Conservation (phyloP, 2,797 vertebrate genomes). For the Falco concolor region DNA sequence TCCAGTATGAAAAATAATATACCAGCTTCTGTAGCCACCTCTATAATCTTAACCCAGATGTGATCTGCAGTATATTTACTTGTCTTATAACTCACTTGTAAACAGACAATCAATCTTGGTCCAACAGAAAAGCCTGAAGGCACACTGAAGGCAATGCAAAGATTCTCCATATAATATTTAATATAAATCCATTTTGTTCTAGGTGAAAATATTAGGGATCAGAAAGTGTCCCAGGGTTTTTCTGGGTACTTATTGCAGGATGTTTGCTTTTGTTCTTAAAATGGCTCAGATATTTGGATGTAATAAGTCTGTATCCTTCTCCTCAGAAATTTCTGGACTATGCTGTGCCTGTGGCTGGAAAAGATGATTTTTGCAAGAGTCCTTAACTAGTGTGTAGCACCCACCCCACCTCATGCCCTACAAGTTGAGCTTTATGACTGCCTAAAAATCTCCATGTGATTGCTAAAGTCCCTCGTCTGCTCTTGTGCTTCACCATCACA, state of each 20-base stretch:
- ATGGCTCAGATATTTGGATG: neutral
- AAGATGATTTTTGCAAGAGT: neutral
- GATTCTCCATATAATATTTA: neutral
- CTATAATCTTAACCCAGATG: neutral
- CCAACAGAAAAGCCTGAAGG: neutral
- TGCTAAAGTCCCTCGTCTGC: neutral
- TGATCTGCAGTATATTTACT: neutral
- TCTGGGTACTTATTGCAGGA: neutral
- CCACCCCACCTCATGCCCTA: neutral
- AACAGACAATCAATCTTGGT: neutral
- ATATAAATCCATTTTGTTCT: neutral
- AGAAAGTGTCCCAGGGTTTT: neutral
- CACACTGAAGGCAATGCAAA: neutral
- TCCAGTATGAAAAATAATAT: neutral
- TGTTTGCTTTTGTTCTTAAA: neutral
- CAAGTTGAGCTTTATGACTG: neutral
- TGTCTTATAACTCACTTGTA: slow-evolving; percentile 10
- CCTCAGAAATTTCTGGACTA: neutral
- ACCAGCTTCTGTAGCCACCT: neutral
- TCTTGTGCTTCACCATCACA: neutral
- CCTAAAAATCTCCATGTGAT: neutral
- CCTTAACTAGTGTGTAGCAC: neutral
- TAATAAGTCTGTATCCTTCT: neutral
- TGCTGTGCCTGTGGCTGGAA: neutral
- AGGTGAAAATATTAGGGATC: neutral